phyloP scores from a whole-genome alignment of 2,113 vertebrate genomes.

The Vanacampus margaritifer region DNA sequence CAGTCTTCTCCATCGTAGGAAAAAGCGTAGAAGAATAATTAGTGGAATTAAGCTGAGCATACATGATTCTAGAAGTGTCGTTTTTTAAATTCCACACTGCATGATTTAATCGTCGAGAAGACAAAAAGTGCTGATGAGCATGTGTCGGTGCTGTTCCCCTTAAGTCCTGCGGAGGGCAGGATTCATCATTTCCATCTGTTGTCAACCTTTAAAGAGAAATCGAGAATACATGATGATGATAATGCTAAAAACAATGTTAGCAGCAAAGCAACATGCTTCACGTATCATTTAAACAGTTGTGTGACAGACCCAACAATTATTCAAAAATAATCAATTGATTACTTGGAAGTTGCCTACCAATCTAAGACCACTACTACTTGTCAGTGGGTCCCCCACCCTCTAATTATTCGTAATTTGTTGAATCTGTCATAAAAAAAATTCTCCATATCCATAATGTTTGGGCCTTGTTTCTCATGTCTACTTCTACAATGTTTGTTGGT shows the following conservation, averaged over 20 bases:
- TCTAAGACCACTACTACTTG: no score
- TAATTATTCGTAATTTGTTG: no score
- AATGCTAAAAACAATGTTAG: not conserved
- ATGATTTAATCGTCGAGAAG: not conserved
- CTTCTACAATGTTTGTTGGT: not conserved
- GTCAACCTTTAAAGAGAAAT: not conserved
- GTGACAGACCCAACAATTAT: not conserved
- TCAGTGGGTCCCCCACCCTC: no score
- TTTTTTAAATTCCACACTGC: not conserved
- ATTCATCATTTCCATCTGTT: not conserved
- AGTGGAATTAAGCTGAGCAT: not conserved
- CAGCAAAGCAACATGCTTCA: not conserved
- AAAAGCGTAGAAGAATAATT: not conserved
- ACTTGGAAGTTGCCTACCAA: no score
- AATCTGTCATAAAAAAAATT: no score
- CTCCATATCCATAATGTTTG: no score
- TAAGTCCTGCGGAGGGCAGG: not conserved
- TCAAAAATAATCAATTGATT: not conserved
- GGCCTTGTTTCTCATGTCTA: no score
- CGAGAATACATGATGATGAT: not conserved
- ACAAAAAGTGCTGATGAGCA: not conserved
- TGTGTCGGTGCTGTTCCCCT: not conserved
- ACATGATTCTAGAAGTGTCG: not conserved
- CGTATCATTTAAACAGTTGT: not conserved
- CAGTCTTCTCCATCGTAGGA: constrained; percentile 14